Conservation (phyloP, 2,797 vertebrate genomes). For the Myotis pilosus region DNA sequence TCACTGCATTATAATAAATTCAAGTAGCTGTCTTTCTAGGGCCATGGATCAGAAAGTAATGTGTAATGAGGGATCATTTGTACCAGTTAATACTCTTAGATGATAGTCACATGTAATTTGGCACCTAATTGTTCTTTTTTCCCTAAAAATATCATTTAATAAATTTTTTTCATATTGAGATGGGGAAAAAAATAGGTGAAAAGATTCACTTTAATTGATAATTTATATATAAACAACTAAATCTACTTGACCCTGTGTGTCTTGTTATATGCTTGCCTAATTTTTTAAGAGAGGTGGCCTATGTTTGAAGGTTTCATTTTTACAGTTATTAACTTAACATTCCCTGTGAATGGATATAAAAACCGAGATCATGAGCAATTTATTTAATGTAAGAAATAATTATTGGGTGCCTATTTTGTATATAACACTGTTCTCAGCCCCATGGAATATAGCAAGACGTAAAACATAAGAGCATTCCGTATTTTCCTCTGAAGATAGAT, state of each 20-base stretch:
- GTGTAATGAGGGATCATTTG: neutral
- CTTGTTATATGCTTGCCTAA: neutral
- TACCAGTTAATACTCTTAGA: neutral
- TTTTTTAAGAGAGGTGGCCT: neutral
- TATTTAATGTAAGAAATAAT: neutral
- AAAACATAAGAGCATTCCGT: neutral
- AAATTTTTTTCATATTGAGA: neutral
- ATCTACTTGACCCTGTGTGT: neutral
- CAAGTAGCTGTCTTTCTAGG: slow-evolving; percentile 4
- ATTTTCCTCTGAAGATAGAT: neutral
- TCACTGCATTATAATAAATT: neutral
- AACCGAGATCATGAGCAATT: neutral
- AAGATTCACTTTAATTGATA: neutral
- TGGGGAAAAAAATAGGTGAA: neutral
- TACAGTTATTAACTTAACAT: slow-evolving; percentile 19
- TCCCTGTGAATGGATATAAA: neutral
- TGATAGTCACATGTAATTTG: neutral
- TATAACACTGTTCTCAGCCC: neutral
- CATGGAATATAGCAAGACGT: neutral
- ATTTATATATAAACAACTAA: neutral
- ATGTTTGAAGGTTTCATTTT: neutral
- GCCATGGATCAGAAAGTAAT: neutral
- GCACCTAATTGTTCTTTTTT: neutral
- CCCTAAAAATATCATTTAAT: neutral
- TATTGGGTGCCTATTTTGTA: neutral